Percentiles rank a stretch among this genome's conserved stretches.
These are phyloP conservation scores for Trididemnum miniatum DNA, from an alignment of 23 tunicate genomes.

Conservation along the genomic window DNA sequence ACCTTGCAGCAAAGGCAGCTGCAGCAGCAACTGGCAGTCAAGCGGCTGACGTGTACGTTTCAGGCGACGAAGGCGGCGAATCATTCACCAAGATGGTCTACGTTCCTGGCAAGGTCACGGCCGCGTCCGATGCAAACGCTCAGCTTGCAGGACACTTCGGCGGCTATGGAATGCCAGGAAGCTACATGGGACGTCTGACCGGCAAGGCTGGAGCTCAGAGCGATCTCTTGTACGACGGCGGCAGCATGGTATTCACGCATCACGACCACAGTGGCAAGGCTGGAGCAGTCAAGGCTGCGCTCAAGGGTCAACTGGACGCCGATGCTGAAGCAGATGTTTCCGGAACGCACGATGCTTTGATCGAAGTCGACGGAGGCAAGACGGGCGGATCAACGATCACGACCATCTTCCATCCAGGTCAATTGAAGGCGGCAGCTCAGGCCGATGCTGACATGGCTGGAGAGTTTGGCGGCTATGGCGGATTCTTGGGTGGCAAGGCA, in stretches of 20 bases:
- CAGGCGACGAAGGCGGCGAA: neutral
- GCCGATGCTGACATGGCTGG: neutral
- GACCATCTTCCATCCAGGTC: conserved; percentile 4
- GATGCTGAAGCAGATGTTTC: neutral
- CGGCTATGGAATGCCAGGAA: conserved; percentile 4
- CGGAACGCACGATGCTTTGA: neutral
- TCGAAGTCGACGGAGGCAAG: conserved; percentile 12
- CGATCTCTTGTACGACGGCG: neutral
- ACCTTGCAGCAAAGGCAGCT: conserved; percentile 1
- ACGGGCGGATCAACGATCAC: neutral
- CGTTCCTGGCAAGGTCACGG: neutral
- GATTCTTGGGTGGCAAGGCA: conserved; percentile 4
- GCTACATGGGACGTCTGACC: conserved; percentile 4
- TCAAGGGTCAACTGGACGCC: conserved; percentile 1
- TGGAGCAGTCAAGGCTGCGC: conserved; percentile 2
- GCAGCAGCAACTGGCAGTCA: conserved; percentile 13
- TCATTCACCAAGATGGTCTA: neutral
- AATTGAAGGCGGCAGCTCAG: neutral
- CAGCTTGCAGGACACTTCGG: conserved; percentile 5
- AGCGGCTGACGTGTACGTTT: neutral
- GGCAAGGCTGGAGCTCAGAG: conserved; percentile 5
- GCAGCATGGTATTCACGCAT: neutral
- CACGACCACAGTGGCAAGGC: neutral
- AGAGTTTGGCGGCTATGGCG: neutral
- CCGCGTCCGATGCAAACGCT: neutral